A percentile compares a stretch with the other conserved stretches of the same genome.
phyloP scores from a whole-genome alignment of 2,113 vertebrate species.

The Casuarius casuarius region DNA sequence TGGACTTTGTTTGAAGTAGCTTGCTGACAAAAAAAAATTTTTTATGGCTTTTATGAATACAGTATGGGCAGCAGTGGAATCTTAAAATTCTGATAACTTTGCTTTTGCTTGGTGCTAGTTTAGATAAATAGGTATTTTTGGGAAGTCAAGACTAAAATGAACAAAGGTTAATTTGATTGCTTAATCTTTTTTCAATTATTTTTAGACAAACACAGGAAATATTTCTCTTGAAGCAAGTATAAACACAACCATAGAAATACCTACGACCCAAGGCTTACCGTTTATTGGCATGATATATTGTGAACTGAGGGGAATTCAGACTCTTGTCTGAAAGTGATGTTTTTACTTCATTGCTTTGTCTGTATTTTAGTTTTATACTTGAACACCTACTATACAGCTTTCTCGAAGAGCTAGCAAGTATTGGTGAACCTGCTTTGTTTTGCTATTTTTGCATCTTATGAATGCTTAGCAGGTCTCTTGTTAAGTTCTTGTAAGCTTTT shows the following conservation, averaged over 20 bases:
- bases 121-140: neutral
- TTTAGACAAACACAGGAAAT: neutral
- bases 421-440: neutral
- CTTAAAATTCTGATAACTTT: neutral
- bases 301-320: neutral
- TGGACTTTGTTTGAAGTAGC: neutral
- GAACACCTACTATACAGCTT: neutral
- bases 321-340: neutral
- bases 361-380: neutral
- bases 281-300: neutral
- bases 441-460: neutral
- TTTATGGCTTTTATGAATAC: neutral
- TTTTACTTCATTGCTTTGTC: neutral
- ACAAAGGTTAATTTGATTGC: neutral
- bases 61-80: neutral
- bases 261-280: rapidly evolving
- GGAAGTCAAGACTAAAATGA: neutral
- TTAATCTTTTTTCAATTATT: neutral
- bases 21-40: neutral
- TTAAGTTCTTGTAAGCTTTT: neutral
- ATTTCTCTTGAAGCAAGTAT: neutral
- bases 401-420: neutral
- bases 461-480: neutral
- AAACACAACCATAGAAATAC: neutral
- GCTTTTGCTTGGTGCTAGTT: neutral